phyloP scores from a whole-genome alignment of 1,140 invertebrate species.

The Tetragonula clypearis region DNA sequence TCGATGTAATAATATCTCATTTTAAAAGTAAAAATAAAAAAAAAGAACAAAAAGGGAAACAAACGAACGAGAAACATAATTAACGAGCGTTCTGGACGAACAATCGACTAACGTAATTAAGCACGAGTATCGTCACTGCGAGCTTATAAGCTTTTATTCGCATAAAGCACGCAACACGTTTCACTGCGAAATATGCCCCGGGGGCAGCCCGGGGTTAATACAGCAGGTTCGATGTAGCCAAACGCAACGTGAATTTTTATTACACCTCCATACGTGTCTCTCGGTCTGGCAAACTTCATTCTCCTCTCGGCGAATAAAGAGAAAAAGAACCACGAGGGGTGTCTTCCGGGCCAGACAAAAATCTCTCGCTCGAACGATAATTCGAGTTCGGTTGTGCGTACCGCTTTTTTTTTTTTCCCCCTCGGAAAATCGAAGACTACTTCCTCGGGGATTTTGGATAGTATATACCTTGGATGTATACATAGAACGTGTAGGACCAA shows the following conservation, averaged over 20 bases:
- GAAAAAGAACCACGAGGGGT: background rate
- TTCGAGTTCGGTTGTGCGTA: slow-evolving; percentile 34
- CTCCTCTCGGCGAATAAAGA: background rate
- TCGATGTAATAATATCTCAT: background rate
- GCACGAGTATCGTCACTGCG: background rate
- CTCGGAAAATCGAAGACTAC: slow-evolving; percentile 9
- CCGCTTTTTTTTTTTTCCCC: background rate
- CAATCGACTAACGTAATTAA: slow-evolving; percentile 18
- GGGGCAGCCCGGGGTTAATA: slow-evolving; percentile 35
- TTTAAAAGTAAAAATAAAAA: background rate
- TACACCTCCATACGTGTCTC: slow-evolving; percentile 48
- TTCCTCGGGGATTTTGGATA: background rate
- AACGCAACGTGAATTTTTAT: slow-evolving; percentile 54
- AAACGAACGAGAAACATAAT: background rate
- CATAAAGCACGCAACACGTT: slow-evolving; percentile 5
- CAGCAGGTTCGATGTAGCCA: slow-evolving; percentile 32
- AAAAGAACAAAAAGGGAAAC: background rate
- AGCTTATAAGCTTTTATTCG: slow-evolving; percentile 19
- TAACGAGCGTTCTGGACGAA: background rate
- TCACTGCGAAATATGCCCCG: slow-evolving; percentile 8
- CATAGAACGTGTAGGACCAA: background rate
- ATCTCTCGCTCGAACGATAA: slow-evolving; percentile 50
- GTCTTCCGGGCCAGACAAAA: slow-evolving; percentile 32
- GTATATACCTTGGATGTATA: background rate
- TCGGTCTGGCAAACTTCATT: slow-evolving; percentile 9